Evolutionary conservation across 2,113 vertebrate genomes (phyloP).

Genomic region (Tenrec ecaudatus): DNA sequence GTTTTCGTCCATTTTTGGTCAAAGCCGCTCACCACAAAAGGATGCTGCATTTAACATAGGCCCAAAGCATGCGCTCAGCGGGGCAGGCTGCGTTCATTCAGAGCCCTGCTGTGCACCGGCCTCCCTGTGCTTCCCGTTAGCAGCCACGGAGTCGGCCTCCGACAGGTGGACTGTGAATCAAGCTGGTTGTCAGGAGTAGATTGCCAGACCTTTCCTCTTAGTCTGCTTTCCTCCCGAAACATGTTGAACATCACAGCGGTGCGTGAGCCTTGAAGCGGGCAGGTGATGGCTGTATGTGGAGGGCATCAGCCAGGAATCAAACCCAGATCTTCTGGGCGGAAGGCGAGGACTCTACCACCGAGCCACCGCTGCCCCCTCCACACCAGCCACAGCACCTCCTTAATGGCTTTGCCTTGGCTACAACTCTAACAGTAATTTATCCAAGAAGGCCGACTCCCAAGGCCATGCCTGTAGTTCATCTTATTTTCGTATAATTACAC

Average conservation of each 20-base stretch:
- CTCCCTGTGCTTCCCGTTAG: not conserved
- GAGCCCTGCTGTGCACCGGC: not conserved
- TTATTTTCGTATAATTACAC: slow-evolving; percentile 2
- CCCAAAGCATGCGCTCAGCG: not conserved
- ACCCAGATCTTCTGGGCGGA: not conserved
- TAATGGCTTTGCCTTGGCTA: not conserved
- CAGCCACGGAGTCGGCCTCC: not conserved
- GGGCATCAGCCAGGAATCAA: not conserved
- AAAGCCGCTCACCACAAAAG: not conserved
- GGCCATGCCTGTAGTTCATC: slow-evolving; percentile 35
- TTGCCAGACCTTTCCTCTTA: not conserved
- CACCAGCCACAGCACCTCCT: not conserved
- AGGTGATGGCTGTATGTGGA: not conserved
- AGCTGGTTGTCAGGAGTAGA: not conserved
- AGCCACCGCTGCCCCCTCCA: not conserved
- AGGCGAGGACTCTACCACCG: not conserved
- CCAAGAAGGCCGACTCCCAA: not conserved
- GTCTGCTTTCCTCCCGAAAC: not conserved
- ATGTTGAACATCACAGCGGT: not conserved
- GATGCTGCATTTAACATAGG: not conserved
- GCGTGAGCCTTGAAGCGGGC: not conserved
- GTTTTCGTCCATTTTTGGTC: not conserved
- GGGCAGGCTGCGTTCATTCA: not conserved
- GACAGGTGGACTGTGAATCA: no score
- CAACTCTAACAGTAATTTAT: slow-evolving; percentile 31